Evolutionary conservation across 2,113 vertebrate genomes (phyloP).

Genomic region (Choloepus hoffmanni): DNA sequence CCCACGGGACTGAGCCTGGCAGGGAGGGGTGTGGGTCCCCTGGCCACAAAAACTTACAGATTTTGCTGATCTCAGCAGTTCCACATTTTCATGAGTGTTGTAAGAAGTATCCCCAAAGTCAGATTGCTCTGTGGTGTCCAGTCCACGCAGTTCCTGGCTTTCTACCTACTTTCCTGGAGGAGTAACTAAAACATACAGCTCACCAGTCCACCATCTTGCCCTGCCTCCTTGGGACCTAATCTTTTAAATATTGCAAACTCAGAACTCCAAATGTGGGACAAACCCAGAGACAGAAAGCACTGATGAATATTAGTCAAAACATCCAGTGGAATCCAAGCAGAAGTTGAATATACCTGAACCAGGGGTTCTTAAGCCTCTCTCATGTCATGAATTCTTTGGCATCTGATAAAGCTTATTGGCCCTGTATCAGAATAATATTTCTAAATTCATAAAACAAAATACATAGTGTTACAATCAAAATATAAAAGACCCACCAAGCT

Average conservation of each 20-base stretch:
- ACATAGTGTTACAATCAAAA: neutral
- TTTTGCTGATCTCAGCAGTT: too few species aligned
- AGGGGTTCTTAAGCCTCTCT: neutral
- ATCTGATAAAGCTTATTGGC: neutral
- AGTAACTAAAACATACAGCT: too few species aligned
- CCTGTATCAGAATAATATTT: neutral
- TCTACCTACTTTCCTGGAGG: too few species aligned
- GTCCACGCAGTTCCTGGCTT: too few species aligned
- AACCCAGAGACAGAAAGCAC: neutral
- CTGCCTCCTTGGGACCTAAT: neutral
- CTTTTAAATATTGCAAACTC: neutral
- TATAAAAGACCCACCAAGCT: neutral
- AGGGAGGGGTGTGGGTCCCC: too few species aligned
- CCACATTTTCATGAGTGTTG: too few species aligned
- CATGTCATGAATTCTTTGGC: neutral
- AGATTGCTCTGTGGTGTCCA: too few species aligned
- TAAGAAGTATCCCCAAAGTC: too few species aligned
- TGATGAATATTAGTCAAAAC: neutral
- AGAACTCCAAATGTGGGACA: neutral
- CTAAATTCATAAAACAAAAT: neutral
- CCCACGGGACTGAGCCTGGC: too few species aligned
- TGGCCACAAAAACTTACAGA: too few species aligned
- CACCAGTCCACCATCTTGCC: too few species aligned
- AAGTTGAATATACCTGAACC: neutral
- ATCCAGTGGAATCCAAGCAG: neutral